Percentiles rank a stretch among this genome's conserved stretches.
Conservation (phyloP, 64 coral and sea anemone species). For the Pocillopora verrucosa region DNA sequence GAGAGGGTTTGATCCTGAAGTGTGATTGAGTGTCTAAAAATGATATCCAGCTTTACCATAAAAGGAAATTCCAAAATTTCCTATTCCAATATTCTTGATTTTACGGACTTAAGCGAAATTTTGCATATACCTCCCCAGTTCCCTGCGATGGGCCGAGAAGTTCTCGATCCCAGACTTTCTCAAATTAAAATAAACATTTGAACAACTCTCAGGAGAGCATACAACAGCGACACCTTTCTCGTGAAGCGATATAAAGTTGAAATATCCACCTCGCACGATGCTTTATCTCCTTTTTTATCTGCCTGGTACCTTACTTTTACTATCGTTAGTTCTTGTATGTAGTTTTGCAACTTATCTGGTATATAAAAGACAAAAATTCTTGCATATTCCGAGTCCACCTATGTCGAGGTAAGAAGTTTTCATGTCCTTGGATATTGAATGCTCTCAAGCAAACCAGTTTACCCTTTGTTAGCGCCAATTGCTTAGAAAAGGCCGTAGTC, state of each 20-base stretch:
- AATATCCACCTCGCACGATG: background rate
- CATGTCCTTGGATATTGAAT: no score
- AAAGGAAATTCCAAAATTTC: no score
- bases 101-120: no score
- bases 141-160: no score
- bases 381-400: constrained; percentile 49
- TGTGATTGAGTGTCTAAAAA: no score
- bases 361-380: background rate
- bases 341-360: constrained; percentile 30
- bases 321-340: background rate
- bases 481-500: background rate
- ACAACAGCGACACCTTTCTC: background rate
- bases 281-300: background rate
- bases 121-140: no score
- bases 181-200: no score
- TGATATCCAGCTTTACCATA: no score
- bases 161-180: background rate
- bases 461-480: no score
- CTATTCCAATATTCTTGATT: no score
- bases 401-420: constrained; percentile 23
- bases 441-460: no score
- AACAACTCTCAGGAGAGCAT: background rate
- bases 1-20: no score
- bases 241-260: background rate
- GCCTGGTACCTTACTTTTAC: background rate